These are phyloP conservation scores for Equus quagga DNA, from an alignment of 2,113 vertebrate genomes.

Conservation along the genomic window DNA sequence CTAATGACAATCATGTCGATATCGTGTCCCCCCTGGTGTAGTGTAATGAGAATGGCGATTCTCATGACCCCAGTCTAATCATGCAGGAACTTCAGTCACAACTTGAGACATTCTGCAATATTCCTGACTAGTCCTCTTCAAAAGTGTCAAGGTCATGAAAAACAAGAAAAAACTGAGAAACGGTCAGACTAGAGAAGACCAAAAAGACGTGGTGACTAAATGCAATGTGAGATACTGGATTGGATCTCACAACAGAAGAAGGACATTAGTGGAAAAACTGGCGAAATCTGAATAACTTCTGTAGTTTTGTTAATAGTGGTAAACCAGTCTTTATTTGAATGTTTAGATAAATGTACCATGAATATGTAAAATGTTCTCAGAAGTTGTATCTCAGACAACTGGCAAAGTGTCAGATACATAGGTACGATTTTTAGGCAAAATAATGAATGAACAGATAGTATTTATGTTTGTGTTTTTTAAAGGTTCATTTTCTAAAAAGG, in stretches of 20 bases:
- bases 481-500: background rate
- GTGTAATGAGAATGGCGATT: background rate
- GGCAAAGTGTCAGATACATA: background rate
- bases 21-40: background rate
- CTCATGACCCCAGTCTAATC: background rate
- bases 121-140: background rate
- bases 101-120: background rate
- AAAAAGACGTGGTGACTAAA: background rate
- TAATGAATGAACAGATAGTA: slow-evolving; percentile 4
- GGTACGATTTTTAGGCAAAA: background rate
- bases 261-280: background rate
- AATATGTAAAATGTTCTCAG: background rate
- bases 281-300: background rate
- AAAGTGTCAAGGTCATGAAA: background rate
- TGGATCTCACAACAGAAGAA: background rate
- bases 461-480: slow-evolving; percentile 36
- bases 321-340: background rate
- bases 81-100: background rate
- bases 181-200: background rate
- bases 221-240: background rate
- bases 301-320: background rate
- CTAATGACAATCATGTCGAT: background rate
- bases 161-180: background rate
- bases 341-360: background rate
- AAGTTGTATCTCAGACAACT: background rate